Percentiles rank a stretch among this genome's conserved stretches.
These are phyloP conservation scores for Sparus aurata DNA, from an alignment of 2,797 vertebrate species.

Conservation along the genomic window DNA sequence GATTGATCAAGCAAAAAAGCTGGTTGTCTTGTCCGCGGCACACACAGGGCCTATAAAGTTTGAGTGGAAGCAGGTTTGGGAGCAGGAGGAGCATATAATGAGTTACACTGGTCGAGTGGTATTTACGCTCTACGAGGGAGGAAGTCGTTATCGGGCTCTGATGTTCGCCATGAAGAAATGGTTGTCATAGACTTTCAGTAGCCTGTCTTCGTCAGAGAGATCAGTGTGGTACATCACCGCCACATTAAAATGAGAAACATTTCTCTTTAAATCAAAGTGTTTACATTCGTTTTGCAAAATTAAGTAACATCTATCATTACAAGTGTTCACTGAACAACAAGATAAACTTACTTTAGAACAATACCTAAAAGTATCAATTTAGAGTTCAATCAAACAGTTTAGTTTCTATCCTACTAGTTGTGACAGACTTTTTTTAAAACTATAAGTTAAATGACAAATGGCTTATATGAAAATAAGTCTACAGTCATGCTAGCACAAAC, in stretches of 20 bases:
- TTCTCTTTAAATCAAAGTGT: not conserved
- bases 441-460: too few species aligned
- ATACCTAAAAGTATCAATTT: too few species aligned
- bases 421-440: too few species aligned
- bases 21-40: slow-evolving; percentile 68
- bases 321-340: not conserved
- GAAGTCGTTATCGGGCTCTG: slow-evolving; percentile 74
- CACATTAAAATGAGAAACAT: slow-evolving; percentile 7
- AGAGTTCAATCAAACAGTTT: too few species aligned
- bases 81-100: slow-evolving; percentile 77
- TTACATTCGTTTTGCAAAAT: slow-evolving; percentile 11
- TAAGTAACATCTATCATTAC: slow-evolving; percentile 6
- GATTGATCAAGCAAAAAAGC: slow-evolving; percentile 81
- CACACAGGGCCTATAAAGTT: slow-evolving; percentile 70
- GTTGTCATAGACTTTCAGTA: slow-evolving; percentile 65
- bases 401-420: too few species aligned
- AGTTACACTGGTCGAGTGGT: slow-evolving; percentile 80
- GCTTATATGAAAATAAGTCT: too few species aligned
- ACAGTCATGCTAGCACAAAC: too few species aligned
- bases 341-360: too few species aligned
- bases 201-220: slow-evolving; percentile 17
- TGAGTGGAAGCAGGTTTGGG: slow-evolving; percentile 85
- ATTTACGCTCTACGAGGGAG: slow-evolving; percentile 64
- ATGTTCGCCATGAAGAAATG: slow-evolving; percentile 73
- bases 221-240: slow-evolving; percentile 5